These are phyloP conservation scores for Luidia sarsii DNA, from an alignment of 53 echinoderm and acorn worm genomes.

Conservation along the genomic window DNA sequence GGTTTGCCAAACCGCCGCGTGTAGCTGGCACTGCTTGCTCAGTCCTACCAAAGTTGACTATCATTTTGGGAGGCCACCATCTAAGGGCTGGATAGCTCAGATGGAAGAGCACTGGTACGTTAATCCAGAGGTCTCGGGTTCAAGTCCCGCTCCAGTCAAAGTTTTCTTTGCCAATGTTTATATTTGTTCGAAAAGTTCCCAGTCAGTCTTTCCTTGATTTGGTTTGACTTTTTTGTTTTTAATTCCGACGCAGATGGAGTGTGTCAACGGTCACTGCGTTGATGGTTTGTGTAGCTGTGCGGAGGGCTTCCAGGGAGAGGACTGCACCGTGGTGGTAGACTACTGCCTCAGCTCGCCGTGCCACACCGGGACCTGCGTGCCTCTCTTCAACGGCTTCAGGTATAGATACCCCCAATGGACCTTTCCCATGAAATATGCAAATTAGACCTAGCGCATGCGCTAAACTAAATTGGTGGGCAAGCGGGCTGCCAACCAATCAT, in stretches of 20 bases:
- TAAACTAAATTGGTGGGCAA: no score
- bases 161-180: no score
- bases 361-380: constrained; percentile 34
- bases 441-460: no score
- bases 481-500: no score
- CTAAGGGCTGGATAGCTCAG: no score
- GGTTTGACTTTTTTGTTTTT: not conserved
- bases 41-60: not conserved
- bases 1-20: not conserved
- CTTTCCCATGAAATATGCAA: no score
- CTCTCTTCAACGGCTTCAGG: constrained; percentile 22
- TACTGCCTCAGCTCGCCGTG: constrained; percentile 44
- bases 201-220: no score
- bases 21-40: not conserved
- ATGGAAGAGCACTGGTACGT: no score
- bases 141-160: no score
- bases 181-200: no score
- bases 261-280: constrained; percentile 35
- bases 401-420: no score
- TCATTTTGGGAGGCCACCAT: not conserved
- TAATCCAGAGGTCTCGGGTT: no score
- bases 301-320: constrained; percentile 27
- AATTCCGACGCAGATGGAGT: constrained; percentile 11
- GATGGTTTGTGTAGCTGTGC: constrained; percentile 39
- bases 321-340: constrained; percentile 29